A percentile compares a stretch with the other conserved stretches of the same genome.
Evolutionary conservation across 1,140 invertebrate genomes (phyloP).

Genomic region (Diorhabda elongata): DNA sequence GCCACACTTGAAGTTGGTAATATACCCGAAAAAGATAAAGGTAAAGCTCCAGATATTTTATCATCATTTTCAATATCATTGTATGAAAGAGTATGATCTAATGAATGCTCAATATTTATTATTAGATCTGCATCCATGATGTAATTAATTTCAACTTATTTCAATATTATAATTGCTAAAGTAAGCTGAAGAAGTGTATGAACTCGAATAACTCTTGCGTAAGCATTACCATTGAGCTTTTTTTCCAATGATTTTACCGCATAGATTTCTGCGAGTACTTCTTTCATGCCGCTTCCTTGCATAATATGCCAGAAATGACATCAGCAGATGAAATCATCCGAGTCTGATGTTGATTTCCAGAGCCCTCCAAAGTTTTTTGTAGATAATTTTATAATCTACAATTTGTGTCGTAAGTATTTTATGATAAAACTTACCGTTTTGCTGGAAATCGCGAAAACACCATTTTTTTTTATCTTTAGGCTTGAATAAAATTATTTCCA

Average conservation of each 20-base stretch:
- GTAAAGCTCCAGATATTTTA: constrained; percentile 38
- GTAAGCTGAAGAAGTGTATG: constrained; percentile 21
- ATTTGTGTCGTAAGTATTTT: no score
- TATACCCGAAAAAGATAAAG: constrained; percentile 34
- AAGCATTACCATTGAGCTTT: constrained; percentile 26
- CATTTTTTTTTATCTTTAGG: no score
- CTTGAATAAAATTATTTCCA: no score
- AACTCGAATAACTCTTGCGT: constrained; percentile 20
- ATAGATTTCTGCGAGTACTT: constrained; percentile 17
- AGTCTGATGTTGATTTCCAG: not conserved
- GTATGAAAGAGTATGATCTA: constrained; percentile 22
- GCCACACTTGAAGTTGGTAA: constrained; percentile 36
- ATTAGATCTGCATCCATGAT: constrained; percentile 38
- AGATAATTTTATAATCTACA: no score
- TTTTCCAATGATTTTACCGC: constrained; percentile 24
- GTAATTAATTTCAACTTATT: constrained; percentile 22
- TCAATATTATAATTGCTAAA: constrained; percentile 26
- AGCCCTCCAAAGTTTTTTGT: no score
- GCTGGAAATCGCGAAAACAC: no score
- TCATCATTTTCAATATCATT: constrained; percentile 37
- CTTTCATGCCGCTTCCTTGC: constrained; percentile 21
- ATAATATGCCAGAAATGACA: constrained; percentile 20
- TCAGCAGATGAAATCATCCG: constrained; percentile 17
- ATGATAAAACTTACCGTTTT: no score
- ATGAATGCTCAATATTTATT: constrained; percentile 15